phyloP scores from a whole-genome alignment of 2,113 vertebrate species.

The Panurus biarmicus region DNA sequence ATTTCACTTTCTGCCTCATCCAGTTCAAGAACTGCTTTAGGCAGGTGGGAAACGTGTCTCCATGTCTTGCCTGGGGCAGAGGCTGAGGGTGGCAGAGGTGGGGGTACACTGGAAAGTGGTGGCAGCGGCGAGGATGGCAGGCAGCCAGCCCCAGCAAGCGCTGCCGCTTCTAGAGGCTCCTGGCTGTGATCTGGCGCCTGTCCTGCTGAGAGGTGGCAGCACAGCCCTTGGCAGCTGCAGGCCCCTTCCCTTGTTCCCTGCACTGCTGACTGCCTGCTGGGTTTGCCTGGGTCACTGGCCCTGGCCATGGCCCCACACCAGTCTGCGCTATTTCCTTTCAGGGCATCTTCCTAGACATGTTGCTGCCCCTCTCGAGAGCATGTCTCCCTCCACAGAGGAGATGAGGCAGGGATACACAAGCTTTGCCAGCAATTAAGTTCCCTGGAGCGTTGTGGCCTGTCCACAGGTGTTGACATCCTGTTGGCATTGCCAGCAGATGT shows the following conservation, averaged over 20 bases:
- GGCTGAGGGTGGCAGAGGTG: neutral
- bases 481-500: neutral
- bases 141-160: neutral
- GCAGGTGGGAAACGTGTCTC: neutral
- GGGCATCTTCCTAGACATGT: neutral
- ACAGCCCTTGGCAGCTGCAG: neutral
- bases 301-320: neutral
- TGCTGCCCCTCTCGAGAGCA: neutral
- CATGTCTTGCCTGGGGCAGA: neutral
- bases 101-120: neutral
- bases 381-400: neutral
- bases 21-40: neutral
- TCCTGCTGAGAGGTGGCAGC: neutral
- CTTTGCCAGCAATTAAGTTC: neutral
- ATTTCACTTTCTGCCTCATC: neutral
- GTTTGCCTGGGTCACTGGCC: neutral
- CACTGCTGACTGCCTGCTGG: neutral
- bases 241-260: neutral
- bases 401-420: neutral
- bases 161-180: neutral
- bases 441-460: neutral
- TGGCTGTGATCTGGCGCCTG: neutral
- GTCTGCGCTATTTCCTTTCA: neutral
- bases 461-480: neutral
- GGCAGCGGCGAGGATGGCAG: rapidly evolving